Conservation (phyloP, 2,797 vertebrate genomes). For the Smutsia temminckii region DNA sequence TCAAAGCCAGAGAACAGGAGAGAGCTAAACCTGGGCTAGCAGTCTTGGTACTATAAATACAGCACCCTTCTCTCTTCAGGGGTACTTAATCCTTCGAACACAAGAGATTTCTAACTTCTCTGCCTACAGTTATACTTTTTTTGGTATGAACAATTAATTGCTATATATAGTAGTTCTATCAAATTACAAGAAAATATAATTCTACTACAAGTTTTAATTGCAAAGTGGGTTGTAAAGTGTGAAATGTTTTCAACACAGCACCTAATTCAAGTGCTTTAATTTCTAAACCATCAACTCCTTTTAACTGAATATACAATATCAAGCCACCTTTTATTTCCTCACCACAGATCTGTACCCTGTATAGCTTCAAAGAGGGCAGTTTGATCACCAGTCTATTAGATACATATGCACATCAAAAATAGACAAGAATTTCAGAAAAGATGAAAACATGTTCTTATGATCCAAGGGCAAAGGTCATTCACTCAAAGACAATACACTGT, state of each 20-base stretch:
- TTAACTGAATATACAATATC: constrained; percentile 51
- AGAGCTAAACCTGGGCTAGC: not conserved
- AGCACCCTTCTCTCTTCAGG: not conserved
- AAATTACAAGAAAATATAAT: constrained; percentile 43
- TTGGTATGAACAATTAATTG: not conserved
- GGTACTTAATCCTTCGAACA: not conserved
- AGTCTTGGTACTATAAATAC: not conserved
- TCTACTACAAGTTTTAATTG: constrained; percentile 44
- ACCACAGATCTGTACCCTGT: constrained; percentile 58
- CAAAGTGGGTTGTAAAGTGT: not conserved
- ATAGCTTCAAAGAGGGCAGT: constrained; percentile 78
- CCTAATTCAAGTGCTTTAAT: constrained; percentile 65
- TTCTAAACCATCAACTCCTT: constrained; percentile 63
- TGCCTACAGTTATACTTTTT: not conserved
- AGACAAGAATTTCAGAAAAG: constrained; percentile 72
- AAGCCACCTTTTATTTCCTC: constrained; percentile 66
- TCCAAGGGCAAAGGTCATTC: constrained; percentile 76
- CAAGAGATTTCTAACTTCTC: not conserved
- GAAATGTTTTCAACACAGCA: constrained; percentile 55
- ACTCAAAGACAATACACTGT: constrained; percentile 80
- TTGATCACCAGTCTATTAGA: constrained; percentile 75
- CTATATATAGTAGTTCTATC: not conserved
- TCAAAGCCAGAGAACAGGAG: not conserved
- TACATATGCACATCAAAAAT: constrained; percentile 77
- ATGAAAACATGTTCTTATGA: constrained; percentile 79